phyloP scores from a whole-genome alignment of 2,888 invertebrate genomes.

The Arge pagana region DNA sequence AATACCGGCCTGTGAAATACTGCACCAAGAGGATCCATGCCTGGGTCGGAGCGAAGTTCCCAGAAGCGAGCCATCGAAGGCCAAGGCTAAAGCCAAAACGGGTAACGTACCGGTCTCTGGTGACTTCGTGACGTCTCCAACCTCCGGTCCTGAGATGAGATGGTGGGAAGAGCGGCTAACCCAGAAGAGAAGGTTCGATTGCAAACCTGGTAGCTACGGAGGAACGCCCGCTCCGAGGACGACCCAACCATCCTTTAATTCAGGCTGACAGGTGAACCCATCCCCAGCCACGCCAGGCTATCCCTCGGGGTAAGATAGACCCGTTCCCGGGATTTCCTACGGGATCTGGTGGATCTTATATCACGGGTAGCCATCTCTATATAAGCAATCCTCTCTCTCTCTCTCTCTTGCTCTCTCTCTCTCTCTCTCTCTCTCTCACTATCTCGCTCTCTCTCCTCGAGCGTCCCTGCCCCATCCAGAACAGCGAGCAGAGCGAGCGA shows the following conservation, averaged over 20 bases:
- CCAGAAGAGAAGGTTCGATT: conserved; percentile 40
- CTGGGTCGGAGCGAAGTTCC: too few relatives aligned
- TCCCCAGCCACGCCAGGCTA: conserved; percentile 44
- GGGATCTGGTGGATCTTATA: conserved; percentile 57
- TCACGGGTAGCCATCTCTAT: conserved; percentile 57
- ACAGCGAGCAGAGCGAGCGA: not conserved
- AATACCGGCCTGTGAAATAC: too few relatives aligned
- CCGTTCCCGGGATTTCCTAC: conserved; percentile 59
- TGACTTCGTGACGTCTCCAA: conserved; percentile 25
- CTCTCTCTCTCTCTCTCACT: conserved; percentile 22
- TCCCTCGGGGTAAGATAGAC: conserved; percentile 59
- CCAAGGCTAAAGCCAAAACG: too few relatives aligned
- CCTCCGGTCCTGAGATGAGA: conserved; percentile 15
- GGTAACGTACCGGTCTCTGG: conserved; percentile 33
- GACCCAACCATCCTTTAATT: conserved; percentile 63
- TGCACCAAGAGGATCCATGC: too few relatives aligned
- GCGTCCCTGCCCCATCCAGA: not conserved
- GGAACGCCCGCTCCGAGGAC: conserved; percentile 24
- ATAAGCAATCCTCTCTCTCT: conserved; percentile 46
- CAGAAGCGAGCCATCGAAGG: too few relatives aligned
- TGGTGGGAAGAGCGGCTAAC: conserved; percentile 24
- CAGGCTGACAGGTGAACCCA: conserved; percentile 63
- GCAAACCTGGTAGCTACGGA: conserved; percentile 33
- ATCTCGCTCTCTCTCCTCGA: too few relatives aligned
- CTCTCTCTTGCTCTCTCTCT: conserved; percentile 24